phyloP scores from a whole-genome alignment of 2,888 invertebrate species.

The Kuschelorhynchus macadamiae region DNA sequence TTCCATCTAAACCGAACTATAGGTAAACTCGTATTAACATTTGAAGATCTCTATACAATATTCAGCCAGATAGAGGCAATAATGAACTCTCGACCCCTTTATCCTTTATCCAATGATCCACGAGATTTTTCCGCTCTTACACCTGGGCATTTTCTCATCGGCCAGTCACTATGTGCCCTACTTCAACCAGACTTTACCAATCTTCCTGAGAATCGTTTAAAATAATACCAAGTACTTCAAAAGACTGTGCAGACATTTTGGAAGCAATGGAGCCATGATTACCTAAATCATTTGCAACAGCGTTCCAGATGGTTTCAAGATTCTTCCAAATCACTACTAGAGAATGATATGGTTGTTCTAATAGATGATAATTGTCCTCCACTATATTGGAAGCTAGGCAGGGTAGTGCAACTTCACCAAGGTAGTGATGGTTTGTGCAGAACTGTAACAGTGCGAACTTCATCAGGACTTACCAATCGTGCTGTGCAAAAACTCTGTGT shows the following conservation, averaged over 20 bases:
- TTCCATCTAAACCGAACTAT: slow-evolving; percentile 21
- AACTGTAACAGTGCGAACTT: neutral
- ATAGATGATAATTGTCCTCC: neutral
- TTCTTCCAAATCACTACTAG: neutral
- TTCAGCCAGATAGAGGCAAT: too few species aligned
- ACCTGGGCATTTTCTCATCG: too few species aligned
- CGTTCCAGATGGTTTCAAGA: neutral
- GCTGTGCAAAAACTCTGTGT: slow-evolving; percentile 2
- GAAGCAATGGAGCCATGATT: too few species aligned
- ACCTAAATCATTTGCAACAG: neutral
- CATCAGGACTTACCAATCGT: neutral
- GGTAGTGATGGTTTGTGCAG: neutral
- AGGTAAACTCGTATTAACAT: slow-evolving; percentile 18
- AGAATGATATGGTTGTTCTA: neutral
- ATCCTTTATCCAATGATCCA: too few species aligned
- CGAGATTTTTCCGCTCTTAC: too few species aligned
- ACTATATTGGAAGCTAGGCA: neutral
- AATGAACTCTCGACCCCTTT: too few species aligned
- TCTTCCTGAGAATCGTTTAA: too few species aligned
- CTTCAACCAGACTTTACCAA: too few species aligned
- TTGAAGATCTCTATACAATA: slow-evolving; percentile 13
- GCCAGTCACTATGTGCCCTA: too few species aligned
- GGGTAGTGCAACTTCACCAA: neutral
- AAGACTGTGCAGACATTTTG: too few species aligned
- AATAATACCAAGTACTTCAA: too few species aligned